Evolutionary conservation across 2,113 vertebrate genomes (phyloP).

Genomic region (Tursiops truncatus): DNA sequence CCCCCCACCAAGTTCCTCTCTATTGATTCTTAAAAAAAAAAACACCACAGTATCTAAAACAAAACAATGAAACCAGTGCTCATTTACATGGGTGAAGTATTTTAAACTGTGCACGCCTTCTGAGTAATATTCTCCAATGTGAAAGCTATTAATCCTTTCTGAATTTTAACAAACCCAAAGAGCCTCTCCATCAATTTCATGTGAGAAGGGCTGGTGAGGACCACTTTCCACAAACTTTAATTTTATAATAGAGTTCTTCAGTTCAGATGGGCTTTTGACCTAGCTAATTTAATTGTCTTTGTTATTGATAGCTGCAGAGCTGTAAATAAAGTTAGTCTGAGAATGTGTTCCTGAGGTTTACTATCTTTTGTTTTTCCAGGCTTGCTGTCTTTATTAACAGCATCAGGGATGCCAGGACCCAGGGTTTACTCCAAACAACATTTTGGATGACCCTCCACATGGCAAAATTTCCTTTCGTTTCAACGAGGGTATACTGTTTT

Average conservation of each 20-base stretch:
- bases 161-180: conserved; percentile 66
- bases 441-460: conserved; percentile 48
- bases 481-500: neutral
- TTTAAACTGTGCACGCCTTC: conserved; percentile 56
- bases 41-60: neutral
- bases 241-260: conserved; percentile 71
- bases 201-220: conserved; percentile 34
- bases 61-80: conserved; percentile 49
- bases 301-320: conserved; percentile 66
- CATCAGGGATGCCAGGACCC: no score
- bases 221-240: conserved; percentile 66
- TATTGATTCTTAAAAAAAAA: conserved; percentile 20
- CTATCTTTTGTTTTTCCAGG: neutral
- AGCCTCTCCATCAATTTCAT: conserved; percentile 70
- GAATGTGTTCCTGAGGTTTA: conserved; percentile 31
- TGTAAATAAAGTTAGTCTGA: conserved; percentile 66
- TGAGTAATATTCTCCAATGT: conserved; percentile 47
- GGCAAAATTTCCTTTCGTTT: conserved; percentile 37
- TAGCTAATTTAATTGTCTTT: conserved; percentile 76
- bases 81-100: conserved; percentile 50
- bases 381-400: no score
- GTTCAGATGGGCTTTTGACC: conserved; percentile 70
- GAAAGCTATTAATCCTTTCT: conserved; percentile 69
- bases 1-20: neutral
- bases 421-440: conserved; percentile 25